Evolutionary conservation across 1,140 invertebrate species (phyloP), one percentile per base, ranked within the genome.

Genomic region (Caenorhabditis remanei): DNA sequence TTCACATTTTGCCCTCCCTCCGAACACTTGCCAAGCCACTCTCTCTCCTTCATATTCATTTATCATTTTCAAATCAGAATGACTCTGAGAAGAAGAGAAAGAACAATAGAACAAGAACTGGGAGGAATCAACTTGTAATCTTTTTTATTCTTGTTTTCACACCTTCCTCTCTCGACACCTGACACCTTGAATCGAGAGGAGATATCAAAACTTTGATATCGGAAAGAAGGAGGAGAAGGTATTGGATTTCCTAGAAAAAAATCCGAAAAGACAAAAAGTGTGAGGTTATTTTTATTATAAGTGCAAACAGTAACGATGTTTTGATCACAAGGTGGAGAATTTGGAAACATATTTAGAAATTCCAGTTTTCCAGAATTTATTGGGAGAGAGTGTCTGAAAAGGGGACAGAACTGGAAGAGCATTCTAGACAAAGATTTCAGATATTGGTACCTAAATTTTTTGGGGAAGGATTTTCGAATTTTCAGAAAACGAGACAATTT

Each of bases 201-300:
- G 61, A 63, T 32, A 63, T 63, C 21, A 63, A 63, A 63, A 63
- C 61, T 63, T 63, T 63, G 61, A 63, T 63, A 63, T 19, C 2
- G 19, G n/a, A n/a, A 58, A n/a, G 55, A n/a, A 58, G 55, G 24
- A 63, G 61, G 32, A 11, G 32, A 63, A 14, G 24, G 24, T 19
- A 63, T 63, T 14, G 32, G 61, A 32, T 63, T 63, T 63, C 61
- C 14, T 40, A 63, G 32, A 63, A 32, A 32, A 63, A 63, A 63
- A 11, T 21, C 0, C 6, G n/a, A 58, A 19, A n/a, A 58, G 16
- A 9, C 9, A 53, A 53, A 53, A 53, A 13, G 50, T 13, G 16
- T 13, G 9, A 53, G 4, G 16, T 16, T 53, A 32, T 32, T 32
- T 32, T 32, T 32, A 32, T 32, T 1, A 32, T 32, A 32, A 32